A percentile compares a stretch with the other conserved stretches of the same genome.
Evolutionary conservation across 2,888 invertebrate species (phyloP).

Genomic region (Metellina segmentata): DNA sequence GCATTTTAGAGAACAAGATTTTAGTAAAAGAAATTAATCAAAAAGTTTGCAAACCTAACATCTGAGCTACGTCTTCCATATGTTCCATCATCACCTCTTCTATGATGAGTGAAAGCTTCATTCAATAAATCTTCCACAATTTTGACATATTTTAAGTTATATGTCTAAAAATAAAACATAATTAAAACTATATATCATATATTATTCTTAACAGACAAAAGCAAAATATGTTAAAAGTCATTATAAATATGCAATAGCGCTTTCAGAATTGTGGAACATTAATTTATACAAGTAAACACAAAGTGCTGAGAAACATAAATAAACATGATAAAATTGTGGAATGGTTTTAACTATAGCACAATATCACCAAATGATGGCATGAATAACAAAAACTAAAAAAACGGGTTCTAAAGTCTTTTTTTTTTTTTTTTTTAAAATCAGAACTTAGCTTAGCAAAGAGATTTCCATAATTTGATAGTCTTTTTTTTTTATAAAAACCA

Average conservation of each 20-base stretch:
- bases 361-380: too few relatives aligned
- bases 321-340: too few relatives aligned
- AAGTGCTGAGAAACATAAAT: too few relatives aligned
- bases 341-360: too few relatives aligned
- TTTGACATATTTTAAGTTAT: slow-evolving; percentile 87
- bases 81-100: slow-evolving; percentile 88
- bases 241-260: not conserved
- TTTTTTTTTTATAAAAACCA: too few relatives aligned
- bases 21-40: not conserved
- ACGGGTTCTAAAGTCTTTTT: too few relatives aligned
- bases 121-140: slow-evolving; percentile 94
- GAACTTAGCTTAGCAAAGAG: too few relatives aligned
- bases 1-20: not conserved
- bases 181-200: not conserved
- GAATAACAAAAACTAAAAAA: too few relatives aligned
- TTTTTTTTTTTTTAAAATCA: too few relatives aligned
- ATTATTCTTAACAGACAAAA: not conserved
- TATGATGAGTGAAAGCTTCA: slow-evolving; percentile 91
- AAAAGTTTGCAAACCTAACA: slow-evolving; percentile 74
- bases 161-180: slow-evolving; percentile 52
- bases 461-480: too few relatives aligned
- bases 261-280: not conserved
- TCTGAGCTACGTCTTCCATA: slow-evolving; percentile 86
- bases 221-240: not conserved
- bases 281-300: not conserved